Evolutionary conservation across 2,113 vertebrate genomes (phyloP).

Genomic region (Sceloporus tristichus): DNA sequence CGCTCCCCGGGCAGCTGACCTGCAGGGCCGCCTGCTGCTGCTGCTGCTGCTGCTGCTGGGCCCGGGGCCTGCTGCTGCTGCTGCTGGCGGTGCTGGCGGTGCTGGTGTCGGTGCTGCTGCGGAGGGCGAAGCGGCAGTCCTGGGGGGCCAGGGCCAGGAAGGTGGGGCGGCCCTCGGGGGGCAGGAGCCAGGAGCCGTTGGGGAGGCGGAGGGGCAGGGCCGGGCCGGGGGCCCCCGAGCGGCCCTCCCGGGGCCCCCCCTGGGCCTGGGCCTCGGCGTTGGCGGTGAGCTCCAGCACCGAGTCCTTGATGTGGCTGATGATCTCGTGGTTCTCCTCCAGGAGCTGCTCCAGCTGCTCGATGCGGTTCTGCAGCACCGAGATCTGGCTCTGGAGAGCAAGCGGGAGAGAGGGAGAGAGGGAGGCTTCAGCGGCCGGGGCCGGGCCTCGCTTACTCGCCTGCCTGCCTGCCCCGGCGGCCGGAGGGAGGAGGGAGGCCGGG

Average conservation of each 20-base stretch:
- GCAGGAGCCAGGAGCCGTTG: constrained; percentile 93
- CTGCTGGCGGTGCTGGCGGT: constrained; percentile 49
- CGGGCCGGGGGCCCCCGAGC: neutral
- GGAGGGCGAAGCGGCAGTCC: constrained; percentile 91
- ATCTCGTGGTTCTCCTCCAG: constrained; percentile 99
- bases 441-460: too few species aligned
- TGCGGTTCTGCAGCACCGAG: constrained; percentile 97
- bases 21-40: constrained; percentile 85
- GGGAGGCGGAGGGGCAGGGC: constrained; percentile 64
- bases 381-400: constrained; percentile 89
- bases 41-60: constrained; percentile 58
- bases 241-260: constrained; percentile 59
- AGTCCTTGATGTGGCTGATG: constrained; percentile 99
- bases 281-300: constrained; percentile 96
- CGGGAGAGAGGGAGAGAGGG: accelerated
- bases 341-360: constrained; percentile 98
- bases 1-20: constrained; percentile 72
- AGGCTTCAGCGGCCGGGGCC: too few species aligned
- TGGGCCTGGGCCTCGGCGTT: constrained; percentile 71
- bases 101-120: constrained; percentile 30
- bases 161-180: constrained; percentile 87
- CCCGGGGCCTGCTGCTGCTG: constrained; percentile 73
- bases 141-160: constrained; percentile 89
- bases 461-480: too few species aligned
- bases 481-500: neutral